These are phyloP conservation scores for Trematomus bernacchii DNA, from an alignment of 2,797 vertebrate genomes.

Conservation along the genomic window DNA sequence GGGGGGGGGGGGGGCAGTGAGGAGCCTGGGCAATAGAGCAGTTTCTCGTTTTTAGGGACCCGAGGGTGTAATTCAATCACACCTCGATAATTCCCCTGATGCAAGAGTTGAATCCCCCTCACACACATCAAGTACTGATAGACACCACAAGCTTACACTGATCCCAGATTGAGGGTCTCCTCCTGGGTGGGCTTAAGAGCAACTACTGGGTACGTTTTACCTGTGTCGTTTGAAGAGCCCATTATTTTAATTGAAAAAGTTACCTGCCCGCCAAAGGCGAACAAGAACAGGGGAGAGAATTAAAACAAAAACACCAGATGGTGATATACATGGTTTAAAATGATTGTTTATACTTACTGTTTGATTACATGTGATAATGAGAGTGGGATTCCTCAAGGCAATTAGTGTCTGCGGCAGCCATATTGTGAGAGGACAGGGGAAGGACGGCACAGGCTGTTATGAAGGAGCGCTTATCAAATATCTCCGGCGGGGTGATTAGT, in stretches of 20 bases:
- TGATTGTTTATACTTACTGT: slow-evolving; percentile 85
- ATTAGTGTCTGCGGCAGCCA: slow-evolving; percentile 81
- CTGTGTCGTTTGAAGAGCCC: slow-evolving; percentile 71
- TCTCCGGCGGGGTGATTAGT: slow-evolving; percentile 79
- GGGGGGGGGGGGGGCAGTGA: slow-evolving; percentile 7
- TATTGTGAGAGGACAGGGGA: slow-evolving; percentile 83
- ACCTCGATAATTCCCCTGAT: slow-evolving; percentile 79
- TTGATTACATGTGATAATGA: slow-evolving; percentile 86
- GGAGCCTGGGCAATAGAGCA: slow-evolving; percentile 28
- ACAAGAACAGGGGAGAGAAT: slow-evolving; percentile 40
- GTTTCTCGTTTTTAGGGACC: slow-evolving; percentile 60
- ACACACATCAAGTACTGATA: slow-evolving; percentile 61
- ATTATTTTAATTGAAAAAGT: slow-evolving; percentile 82
- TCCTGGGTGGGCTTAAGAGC: slow-evolving; percentile 76
- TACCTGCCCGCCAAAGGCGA: slow-evolving; percentile 68
- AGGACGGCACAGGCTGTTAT: slow-evolving; percentile 77
- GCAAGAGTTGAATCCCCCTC: slow-evolving; percentile 60
- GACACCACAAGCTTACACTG: slow-evolving; percentile 64
- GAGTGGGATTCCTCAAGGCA: slow-evolving; percentile 82
- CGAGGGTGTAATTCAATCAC: slow-evolving; percentile 77
- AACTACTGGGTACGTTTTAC: slow-evolving; percentile 65
- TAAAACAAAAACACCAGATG: slow-evolving; percentile 83
- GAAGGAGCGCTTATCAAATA: slow-evolving; percentile 79
- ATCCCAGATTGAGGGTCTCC: slow-evolving; percentile 72
- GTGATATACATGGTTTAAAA: slow-evolving; percentile 79